Evolutionary conservation across 1,140 invertebrate genomes (phyloP).

Genomic region (Littorina saxatilis): DNA sequence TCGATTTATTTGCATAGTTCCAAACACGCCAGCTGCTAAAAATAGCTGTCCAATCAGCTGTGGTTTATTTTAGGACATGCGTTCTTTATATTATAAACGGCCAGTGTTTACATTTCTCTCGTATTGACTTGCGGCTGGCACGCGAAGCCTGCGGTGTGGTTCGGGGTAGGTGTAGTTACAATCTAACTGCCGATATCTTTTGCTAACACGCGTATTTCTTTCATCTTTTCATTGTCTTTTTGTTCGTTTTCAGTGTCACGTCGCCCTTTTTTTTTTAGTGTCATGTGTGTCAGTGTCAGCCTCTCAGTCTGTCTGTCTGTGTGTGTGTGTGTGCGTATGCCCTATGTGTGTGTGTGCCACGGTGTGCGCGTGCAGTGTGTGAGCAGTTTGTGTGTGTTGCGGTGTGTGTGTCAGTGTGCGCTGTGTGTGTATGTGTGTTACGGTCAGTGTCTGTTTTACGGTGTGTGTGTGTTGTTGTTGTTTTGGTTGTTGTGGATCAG

Average conservation of each 20-base stretch:
- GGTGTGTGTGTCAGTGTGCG: slow-evolving; percentile 13
- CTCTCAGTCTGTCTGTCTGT: background rate
- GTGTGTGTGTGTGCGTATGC: slow-evolving; percentile 3
- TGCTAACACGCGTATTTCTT: background rate
- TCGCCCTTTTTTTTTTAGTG: background rate
- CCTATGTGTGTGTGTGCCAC: background rate
- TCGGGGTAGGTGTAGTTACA: too few species aligned
- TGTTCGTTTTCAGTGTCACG: too few species aligned
- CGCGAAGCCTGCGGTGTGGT: too few species aligned
- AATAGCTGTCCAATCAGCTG: too few species aligned
- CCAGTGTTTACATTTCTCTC: too few species aligned
- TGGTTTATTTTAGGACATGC: too few species aligned
- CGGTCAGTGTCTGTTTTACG: background rate
- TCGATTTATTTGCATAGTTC: too few species aligned
- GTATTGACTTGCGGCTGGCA: too few species aligned
- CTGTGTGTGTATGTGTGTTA: background rate
- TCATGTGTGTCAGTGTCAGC: background rate
- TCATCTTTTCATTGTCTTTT: too few species aligned
- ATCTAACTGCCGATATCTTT: too few species aligned
- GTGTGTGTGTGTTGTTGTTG: background rate
- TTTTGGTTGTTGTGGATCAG: background rate
- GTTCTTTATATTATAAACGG: too few species aligned
- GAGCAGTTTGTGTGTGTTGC: slow-evolving; percentile 12
- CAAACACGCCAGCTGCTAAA: too few species aligned
- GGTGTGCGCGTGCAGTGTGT: slow-evolving; percentile 11